A percentile compares a stretch with the other conserved stretches of the same genome.
Conservation (phyloP, 1,140 invertebrate species). For the Nautilus pompilius region DNA sequence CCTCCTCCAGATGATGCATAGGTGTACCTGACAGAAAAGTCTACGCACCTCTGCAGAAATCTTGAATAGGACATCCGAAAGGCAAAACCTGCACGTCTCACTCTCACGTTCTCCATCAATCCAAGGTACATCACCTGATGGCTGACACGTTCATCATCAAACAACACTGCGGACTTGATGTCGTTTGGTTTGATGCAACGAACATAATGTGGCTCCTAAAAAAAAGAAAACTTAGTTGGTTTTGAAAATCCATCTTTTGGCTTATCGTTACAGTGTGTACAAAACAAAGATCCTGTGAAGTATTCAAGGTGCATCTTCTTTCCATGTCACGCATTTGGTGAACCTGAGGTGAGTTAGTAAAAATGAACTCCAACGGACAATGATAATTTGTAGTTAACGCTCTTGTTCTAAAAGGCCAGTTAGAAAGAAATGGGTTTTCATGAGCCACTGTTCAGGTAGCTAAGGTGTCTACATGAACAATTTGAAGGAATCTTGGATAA, state of each 20-base stretch:
- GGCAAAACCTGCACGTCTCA: constrained; percentile 89
- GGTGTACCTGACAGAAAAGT: background rate
- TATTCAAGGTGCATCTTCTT: too few species aligned
- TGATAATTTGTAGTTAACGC: too few species aligned
- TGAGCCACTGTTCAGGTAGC: too few species aligned
- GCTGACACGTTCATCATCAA: constrained; percentile 73
- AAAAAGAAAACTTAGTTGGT: background rate
- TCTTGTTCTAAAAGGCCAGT: too few species aligned
- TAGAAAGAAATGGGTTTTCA: too few species aligned
- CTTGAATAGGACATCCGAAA: constrained; percentile 85
- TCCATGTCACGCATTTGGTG: too few species aligned
- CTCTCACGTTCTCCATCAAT: constrained; percentile 88
- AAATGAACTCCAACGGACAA: too few species aligned
- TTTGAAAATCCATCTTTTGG: background rate
- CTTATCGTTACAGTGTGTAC: background rate
- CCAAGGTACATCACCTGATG: constrained; percentile 85
- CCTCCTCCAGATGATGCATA: too few species aligned
- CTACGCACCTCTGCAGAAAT: constrained; percentile 70
- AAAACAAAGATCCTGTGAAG: background rate
- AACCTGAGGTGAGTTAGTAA: background rate
- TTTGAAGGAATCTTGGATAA: too few species aligned
- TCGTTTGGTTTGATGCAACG: constrained; percentile 94
- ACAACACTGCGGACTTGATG: constrained; percentile 77
- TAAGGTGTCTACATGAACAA: too few species aligned
- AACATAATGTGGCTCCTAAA: constrained; percentile 88